phyloP scores from a whole-genome alignment of 2,888 invertebrate species.

The Drosophila demipolita region DNA sequence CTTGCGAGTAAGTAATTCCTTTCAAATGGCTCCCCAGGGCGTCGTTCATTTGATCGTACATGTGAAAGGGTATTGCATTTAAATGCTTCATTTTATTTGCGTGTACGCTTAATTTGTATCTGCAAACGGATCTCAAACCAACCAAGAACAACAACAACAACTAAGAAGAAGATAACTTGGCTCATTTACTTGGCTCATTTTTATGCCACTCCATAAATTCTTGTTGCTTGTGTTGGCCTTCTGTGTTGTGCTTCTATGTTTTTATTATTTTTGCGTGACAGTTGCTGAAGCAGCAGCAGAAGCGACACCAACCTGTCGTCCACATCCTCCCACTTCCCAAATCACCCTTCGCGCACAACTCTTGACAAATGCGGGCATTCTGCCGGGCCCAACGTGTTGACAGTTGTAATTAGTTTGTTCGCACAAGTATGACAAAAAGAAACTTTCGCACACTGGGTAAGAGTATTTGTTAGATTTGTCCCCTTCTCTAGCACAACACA shows the following conservation, averaged over 20 bases:
- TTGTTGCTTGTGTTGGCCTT: conserved; percentile 34
- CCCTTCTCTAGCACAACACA: conserved; percentile 9
- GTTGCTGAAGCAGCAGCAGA: conserved; percentile 31
- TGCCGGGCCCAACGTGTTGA: conserved; percentile 67
- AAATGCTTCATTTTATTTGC: conserved; percentile 71
- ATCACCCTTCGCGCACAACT: not conserved
- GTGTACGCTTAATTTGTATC: conserved; percentile 62
- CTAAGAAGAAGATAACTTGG: conserved; percentile 8
- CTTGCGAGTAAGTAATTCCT: conserved; percentile 89
- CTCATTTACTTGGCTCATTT: conserved; percentile 41
- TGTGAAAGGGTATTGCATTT: conserved; percentile 42
- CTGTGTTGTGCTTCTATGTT: conserved; percentile 32
- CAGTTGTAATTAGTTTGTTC: conserved; percentile 81
- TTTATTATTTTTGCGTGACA: conserved; percentile 65
- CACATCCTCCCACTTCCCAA: not conserved
- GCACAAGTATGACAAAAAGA: conserved; percentile 79
- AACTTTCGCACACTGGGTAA: conserved; percentile 57
- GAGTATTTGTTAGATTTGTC: conserved; percentile 48
- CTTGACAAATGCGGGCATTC: conserved; percentile 6
- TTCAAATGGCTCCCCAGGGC: conserved; percentile 45
- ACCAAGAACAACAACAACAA: not conserved
- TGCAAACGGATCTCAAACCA: conserved; percentile 29
- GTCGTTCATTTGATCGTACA: conserved; percentile 9
- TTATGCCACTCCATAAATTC: conserved; percentile 67
- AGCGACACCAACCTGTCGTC: conserved; percentile 40